These are phyloP conservation scores for Montipora capricornis DNA, from an alignment of 64 coral and sea anemone species.

Conservation along the genomic window DNA sequence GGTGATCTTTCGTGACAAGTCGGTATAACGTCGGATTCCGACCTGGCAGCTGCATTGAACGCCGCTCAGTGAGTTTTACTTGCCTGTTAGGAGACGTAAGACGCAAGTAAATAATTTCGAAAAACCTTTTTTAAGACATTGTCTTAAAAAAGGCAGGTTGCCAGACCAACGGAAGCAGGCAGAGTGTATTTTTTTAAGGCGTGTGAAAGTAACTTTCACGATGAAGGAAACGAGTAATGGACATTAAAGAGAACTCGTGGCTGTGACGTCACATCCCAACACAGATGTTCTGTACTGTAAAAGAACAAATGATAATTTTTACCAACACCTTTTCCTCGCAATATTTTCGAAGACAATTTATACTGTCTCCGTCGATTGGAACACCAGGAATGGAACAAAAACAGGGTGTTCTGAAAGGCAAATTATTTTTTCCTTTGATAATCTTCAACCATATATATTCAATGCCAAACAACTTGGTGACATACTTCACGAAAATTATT, in stretches of 20 bases:
- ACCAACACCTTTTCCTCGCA: background rate
- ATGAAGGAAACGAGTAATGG: constrained; percentile 6
- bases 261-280: constrained; percentile 19
- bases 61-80: constrained; percentile 11
- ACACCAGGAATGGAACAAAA: background rate
- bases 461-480: no score
- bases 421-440: background rate
- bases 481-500: background rate
- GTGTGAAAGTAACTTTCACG: background rate
- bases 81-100: constrained; percentile 17
- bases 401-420: background rate
- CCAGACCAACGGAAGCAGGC: background rate
- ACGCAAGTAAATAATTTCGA: constrained; percentile 22
- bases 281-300: constrained; percentile 45
- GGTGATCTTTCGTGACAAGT: background rate
- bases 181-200: background rate
- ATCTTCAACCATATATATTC: no score
- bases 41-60: constrained; percentile 26
- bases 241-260: constrained; percentile 39
- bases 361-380: background rate
- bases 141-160: background rate
- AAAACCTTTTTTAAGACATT: background rate
- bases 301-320: constrained; percentile 47
- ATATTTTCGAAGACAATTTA: constrained; percentile 24
- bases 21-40: constrained; percentile 14